Base-by-base conservation (phyloP, 2,888 invertebrate genomes). In the Drosophila greeni region DNA sequence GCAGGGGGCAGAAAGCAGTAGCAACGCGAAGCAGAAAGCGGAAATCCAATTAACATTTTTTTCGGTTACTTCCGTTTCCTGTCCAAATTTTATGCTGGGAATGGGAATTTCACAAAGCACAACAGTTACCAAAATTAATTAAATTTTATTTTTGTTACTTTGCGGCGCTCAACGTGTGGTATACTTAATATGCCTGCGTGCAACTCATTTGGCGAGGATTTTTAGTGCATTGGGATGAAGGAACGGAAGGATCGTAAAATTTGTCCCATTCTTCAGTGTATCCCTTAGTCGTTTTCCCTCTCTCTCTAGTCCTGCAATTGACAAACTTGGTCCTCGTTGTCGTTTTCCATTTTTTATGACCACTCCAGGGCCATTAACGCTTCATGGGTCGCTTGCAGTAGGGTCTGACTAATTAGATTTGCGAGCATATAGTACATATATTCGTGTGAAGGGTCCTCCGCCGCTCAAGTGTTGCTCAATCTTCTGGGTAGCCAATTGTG, bases 41-140 rank as follows among this genome's bases (percentile, higher is more conserved):
- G 72, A 79, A 72, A 78, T 78, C 76, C 78, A 83, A 81, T 83
- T 79, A 81, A 75, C 83, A 78, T 72, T 83, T 56, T 80, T 81
- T 62, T 62, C 64, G 61, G 71, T 54, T 59, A 72, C 66, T 79
- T 77, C 72, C 73, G 75, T 52, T 77, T 64, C 52, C 66, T 51
- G 66, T 43, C 51, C 67, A 57, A 55, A 45, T 59, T 60, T 33
- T 59, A 58, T 59, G 37, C 37, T 14, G 59, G 47, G 53, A 51
- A 45, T 51, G 59, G 47, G 53, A 56, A 51, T 51, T 58, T 37
- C 40, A 18, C 40, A 31, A 61, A 62, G 51, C 53, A 54, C 45
- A 45, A 18, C 18, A 14, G 14, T 16, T 31, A 14, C 29, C 16
- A 37, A 48, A 62, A 65, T 49, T 66, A 52, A 65, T 39, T 52